These are phyloP conservation scores for Aleiodes alternator DNA, from an alignment of 2,888 invertebrate genomes.

Conservation along the genomic window DNA sequence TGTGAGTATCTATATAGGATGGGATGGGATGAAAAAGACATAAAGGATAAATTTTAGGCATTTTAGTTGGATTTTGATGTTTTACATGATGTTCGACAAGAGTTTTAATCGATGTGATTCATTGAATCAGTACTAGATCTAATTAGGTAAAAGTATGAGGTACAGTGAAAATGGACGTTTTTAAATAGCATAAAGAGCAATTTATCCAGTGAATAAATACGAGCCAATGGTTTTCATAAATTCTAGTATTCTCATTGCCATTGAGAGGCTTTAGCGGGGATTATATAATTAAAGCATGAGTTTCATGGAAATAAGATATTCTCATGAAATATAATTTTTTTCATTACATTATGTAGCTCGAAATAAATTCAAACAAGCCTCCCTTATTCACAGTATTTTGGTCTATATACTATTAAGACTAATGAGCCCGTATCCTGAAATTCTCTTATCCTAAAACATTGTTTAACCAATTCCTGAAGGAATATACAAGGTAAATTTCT, in stretches of 20 bases:
- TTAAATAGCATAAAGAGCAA: conserved; percentile 20
- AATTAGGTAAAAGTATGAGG: conserved; percentile 5
- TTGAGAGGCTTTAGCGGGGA: not conserved
- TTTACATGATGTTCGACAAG: no score
- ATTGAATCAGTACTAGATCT: conserved; percentile 17
- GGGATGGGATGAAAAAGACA: no score
- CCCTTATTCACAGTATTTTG: not conserved
- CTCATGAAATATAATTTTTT: not conserved
- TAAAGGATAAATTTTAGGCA: no score
- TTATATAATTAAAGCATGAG: conserved; percentile 2
- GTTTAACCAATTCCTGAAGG: conserved; percentile 22
- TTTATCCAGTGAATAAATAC: not conserved
- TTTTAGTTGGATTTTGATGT: no score
- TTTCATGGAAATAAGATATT: not conserved
- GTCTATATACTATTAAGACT: conserved; percentile 20
- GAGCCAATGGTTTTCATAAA: conserved; percentile 11
- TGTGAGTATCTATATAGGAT: no score
- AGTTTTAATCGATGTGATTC: not conserved
- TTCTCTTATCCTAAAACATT: conserved; percentile 26
- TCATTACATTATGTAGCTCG: no score
- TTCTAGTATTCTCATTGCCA: conserved; percentile 1
- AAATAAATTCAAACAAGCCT: no score
- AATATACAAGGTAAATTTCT: conserved; percentile 29
- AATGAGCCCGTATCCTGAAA: conserved; percentile 29
- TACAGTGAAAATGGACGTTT: not conserved